Base-by-base conservation (phyloP, 2,113 vertebrate genomes). In the Muscicapa adusta region DNA sequence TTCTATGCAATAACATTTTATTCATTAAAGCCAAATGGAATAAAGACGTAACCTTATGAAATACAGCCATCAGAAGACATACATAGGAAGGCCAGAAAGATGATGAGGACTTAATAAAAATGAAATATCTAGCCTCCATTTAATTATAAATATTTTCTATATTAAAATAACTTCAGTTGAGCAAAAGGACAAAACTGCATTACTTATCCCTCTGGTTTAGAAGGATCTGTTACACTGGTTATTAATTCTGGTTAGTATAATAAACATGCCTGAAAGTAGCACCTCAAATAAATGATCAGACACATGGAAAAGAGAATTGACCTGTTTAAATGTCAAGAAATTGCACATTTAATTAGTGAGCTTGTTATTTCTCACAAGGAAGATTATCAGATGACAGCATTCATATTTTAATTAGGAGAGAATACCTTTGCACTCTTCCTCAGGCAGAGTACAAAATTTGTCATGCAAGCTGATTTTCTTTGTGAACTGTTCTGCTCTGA, bases 321-420 rank as follows among this genome's bases (percentile, higher is more conserved):
- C 87, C 94, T 79, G 62, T 78, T 95, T 96, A 96, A 96, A 96
- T 97, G 92, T 96, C 92, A 92, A 88, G 81, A 95, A 96, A 94
- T 94, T 8, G 14, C 66, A 77, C 73, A 89, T 96, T 96, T 96
- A 96, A 97, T 97, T 96, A 96, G 81, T 3, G 4, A 95, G 87
- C 85, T 94, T 95, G 90, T 96, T 97, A 96, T 91, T 92, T 88
- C 76, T 96, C 88, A 91, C 62, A 92, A 91, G 53, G 66, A 93
- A 74, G 58, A 91, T 94, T 92, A 95, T 89, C 70, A 91, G 87
- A 93, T 96, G 96, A 94, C 94, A 94, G 92, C 72, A 78, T 97
- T 96, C 93, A 91, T 92, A 96, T 89, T 94, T 94, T 97, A 95
- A 96, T 97, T 96, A 95, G 65, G 67, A 94, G 75, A 91, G 54